These are phyloP conservation scores for Dreissena polymorpha DNA, from an alignment of 1,140 invertebrate species.

Conservation along the genomic window DNA sequence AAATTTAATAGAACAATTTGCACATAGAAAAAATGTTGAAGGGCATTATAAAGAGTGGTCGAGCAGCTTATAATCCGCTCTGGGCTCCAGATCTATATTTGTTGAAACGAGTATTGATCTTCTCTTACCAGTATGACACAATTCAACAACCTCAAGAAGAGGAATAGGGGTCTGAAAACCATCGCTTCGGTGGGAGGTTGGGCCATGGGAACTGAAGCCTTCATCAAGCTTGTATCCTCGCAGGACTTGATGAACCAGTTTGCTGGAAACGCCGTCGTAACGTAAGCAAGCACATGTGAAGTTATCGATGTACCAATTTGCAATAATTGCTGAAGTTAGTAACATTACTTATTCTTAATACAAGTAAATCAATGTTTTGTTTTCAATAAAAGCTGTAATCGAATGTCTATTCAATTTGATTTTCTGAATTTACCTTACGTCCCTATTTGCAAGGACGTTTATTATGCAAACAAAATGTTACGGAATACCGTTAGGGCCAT, in stretches of 20 bases:
- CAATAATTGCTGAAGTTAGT: too few relatives aligned
- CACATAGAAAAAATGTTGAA: not conserved
- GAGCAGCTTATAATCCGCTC: not conserved
- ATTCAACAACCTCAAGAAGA: conserved; percentile 88
- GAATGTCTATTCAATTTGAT: too few relatives aligned
- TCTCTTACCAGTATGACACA: not conserved
- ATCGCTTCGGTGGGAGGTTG: conserved; percentile 95
- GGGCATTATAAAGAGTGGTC: not conserved
- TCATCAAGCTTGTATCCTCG: conserved; percentile 84
- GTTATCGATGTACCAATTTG: too few relatives aligned
- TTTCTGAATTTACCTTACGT: too few relatives aligned
- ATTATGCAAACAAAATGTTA: too few relatives aligned
- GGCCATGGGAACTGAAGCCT: conserved; percentile 95
- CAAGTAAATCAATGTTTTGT: too few relatives aligned
- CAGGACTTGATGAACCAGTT: conserved; percentile 84
- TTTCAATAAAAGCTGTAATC: too few relatives aligned
- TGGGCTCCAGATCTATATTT: not conserved
- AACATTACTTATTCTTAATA: too few relatives aligned
- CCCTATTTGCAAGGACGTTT: too few relatives aligned
- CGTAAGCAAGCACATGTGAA: conserved; percentile 71
- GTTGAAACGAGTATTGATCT: not conserved
- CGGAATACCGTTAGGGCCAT: too few relatives aligned
- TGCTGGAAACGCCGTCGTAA: conserved; percentile 95
- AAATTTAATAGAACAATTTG: not conserved
- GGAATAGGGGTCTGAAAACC: conserved; percentile 94